Percentiles rank a stretch among this genome's conserved stretches.
Conservation (phyloP, 2,113 vertebrate genomes). For the Turdus rufiventris region DNA sequence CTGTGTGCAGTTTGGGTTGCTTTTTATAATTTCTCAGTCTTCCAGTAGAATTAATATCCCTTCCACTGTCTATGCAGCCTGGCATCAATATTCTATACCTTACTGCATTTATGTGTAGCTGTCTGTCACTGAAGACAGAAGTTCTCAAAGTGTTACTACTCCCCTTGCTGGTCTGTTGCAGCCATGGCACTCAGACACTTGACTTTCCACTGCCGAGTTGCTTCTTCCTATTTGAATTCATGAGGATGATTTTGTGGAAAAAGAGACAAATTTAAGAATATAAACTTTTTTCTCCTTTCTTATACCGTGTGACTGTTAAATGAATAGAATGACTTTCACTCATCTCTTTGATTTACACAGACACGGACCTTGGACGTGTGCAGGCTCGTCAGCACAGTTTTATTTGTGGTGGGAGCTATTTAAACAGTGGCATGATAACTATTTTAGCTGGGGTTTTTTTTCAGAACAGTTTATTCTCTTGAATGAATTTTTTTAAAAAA, state of each 20-base stretch:
- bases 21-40: background rate
- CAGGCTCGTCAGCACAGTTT: background rate
- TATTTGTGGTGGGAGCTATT: background rate
- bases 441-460: background rate
- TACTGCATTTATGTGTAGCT: background rate
- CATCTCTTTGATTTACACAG: rapidly evolving
- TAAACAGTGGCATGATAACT: background rate
- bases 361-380: rapidly evolving
- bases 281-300: background rate
- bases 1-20: background rate
- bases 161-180: slow-evolving; percentile 71
- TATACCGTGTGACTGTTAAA: background rate
- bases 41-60: slow-evolving; percentile 25
- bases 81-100: background rate
- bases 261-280: background rate
- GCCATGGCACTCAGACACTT: slow-evolving; percentile 48
- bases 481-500: background rate
- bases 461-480: background rate
- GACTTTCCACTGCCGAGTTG: background rate
- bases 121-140: background rate
- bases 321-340: background rate
- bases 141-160: slow-evolving; percentile 75
- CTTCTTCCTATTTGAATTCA: background rate
- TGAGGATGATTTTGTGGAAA: background rate
- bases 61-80: background rate